Evolutionary conservation across 1,140 invertebrate species (phyloP), one percentile per base, ranked within the genome.

Genomic region (Solenopsis fugax): DNA sequence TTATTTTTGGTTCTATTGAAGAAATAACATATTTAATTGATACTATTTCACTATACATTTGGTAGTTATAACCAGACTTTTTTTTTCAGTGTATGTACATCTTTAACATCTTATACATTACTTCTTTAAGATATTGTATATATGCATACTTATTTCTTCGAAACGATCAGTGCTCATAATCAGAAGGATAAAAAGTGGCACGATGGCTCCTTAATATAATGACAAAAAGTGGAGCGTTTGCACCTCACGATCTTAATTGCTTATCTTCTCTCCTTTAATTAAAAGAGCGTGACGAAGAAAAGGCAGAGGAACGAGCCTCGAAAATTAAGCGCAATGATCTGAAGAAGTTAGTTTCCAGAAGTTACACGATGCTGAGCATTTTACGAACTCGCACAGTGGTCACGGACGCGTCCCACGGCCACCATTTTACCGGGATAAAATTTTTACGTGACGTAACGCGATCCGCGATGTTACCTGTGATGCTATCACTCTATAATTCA

Each of bases 401-500:
- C 45, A 73, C 65, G 81, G 60, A 24, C 73, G 34, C 34, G 48
- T 78, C 41, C 48, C 58, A 75, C 69, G 80, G 58, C 4, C 54
- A 37, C 69, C 50, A 62, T 84, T 69, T 67, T 75, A 72, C 48
- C 48, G 48, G 24, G 18, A 18, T 58, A 41, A 81, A 84, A 71
- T 6, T 77, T 90, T 75, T 78, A 73, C 81, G 69, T 90, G 84
- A 87, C 60, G 88, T 89, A 90, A 90, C 86, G 77, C 80, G 89
- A 89, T 60, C 80, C 80, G 16, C 10, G 73, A 88, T 85, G 86
- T 58, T 76, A 80, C 41, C 58, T 64, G 77, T 52, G 89, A 90
- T 90, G 75, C 88, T 90, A 90, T 90, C 89, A 80, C 75, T 88
- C 60, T 85, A 88, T 90, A 90, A 90, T 90, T 90, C 88, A 90